Conservation (phyloP, 2,888 invertebrate genomes). For the Hipparchia sbordonii region DNA sequence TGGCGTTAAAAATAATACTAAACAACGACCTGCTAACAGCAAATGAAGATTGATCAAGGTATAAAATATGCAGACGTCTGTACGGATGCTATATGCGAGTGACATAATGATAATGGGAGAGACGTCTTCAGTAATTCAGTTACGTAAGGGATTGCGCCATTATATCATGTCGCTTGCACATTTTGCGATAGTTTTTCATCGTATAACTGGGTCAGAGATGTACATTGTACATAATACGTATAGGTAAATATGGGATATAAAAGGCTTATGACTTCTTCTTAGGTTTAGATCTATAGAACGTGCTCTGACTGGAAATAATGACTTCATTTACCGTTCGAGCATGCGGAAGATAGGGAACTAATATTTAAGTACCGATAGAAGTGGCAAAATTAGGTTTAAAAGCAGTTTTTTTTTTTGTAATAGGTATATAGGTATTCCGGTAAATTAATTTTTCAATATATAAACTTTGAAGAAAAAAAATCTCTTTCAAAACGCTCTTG, state of each 20-base stretch:
- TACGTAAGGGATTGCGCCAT: constrained; percentile 7
- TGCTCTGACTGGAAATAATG: too few relatives aligned
- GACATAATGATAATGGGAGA: constrained; percentile 3
- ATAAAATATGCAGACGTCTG: constrained; percentile 6
- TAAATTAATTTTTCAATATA: too few relatives aligned
- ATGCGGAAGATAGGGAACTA: too few relatives aligned
- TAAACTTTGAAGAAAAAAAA: too few relatives aligned
- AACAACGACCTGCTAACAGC: not conserved
- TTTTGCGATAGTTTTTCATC: not conserved
- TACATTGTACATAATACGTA: not conserved
- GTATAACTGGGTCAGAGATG: not conserved
- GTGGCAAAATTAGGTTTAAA: too few relatives aligned
- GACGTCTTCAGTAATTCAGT: constrained; percentile 1
- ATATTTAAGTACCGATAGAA: too few relatives aligned
- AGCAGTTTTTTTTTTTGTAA: too few relatives aligned
- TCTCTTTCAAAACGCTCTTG: too few relatives aligned
- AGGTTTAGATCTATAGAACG: too few relatives aligned
- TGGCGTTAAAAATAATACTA: not conserved
- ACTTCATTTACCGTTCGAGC: too few relatives aligned
- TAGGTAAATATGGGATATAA: not conserved
- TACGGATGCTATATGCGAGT: constrained; percentile 1
- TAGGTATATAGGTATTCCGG: too few relatives aligned
- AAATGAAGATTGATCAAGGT: constrained; percentile 3
- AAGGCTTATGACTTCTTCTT: not conserved
- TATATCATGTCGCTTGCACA: not conserved